Evolutionary conservation across 2,888 invertebrate genomes (phyloP), one percentile per base, ranked within the genome.

Genomic region (Lycocerus yunnanus): DNA sequence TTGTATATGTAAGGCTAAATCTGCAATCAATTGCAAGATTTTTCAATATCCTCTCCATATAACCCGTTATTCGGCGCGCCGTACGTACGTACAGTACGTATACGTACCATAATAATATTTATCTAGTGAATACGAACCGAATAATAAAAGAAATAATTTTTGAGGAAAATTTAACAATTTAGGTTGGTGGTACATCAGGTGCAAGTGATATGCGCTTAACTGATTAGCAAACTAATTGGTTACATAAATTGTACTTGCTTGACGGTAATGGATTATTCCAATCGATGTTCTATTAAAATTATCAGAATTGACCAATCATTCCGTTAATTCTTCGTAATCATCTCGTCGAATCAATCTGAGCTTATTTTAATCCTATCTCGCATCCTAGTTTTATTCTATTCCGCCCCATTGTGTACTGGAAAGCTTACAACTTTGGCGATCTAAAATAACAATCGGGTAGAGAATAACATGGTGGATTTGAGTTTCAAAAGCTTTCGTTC

Each of bases 381-480:
- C 68, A 75, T n/a, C n/a, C 76, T 74, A 74, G 78, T 78, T 77
- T 74, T 75, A 75, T 77, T 79, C 78, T 74, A 77, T 77, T 77
- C 76, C 78, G 78, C 72, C 73, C 78, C 79, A 80, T 80, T 81
- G 81, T 81, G 78, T 78, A 78, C 77, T 77, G 78, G 75, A 73
- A 73, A 78, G 79, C 80, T 81, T 81, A 80, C 81, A 78, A 77
- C 72, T 76, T 77, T 74, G 71, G 66, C 76, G 75, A 77, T 77
- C 76, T 76, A 73, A 76, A 77, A 78, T 78, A 79, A 78, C 78
- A 79, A 75, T 75, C 74, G 79, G 66, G 63, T 67, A 69, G 67
- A 70, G 81, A 78, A 79, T 80, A 81, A 81, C 79, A 80, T 78
- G 79, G 75, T 61, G 80, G 80, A 78, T 81, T 80, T 77, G 76